Evolutionary conservation across 2,888 invertebrate genomes (phyloP), one percentile per base, ranked within the genome.

Genomic region (Leucozona laternaria): DNA sequence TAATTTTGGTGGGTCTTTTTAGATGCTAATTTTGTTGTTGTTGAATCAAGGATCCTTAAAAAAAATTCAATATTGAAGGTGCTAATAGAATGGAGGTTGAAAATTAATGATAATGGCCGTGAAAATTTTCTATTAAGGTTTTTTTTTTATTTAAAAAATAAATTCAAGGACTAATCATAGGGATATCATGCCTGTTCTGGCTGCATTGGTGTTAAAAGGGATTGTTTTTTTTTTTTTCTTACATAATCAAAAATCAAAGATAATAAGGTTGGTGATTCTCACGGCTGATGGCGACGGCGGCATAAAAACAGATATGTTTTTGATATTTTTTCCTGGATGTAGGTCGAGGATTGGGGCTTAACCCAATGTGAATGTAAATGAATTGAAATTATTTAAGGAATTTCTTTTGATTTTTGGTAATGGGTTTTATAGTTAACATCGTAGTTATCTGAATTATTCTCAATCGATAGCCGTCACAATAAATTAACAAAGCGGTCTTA

Each of bases 11-110:
- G 28, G 43, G 45, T 10, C 15, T 22, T 53, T 70, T 60, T n/a
- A 60, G 25, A 53, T 76, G 76, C 45, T 77, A 64, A 68, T 77
- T 68, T 76, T 66, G 17, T 8, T 17, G 4, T n/a, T 31, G 17
- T n/a, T 17, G 28, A 40, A 60, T 4, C 4, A 40, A 60, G 60
- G 60, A 60, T 15, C 22, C 37, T 37, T 7, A 0, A 17, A 45
- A 8, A 48, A 48, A 58, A 58, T 58, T 58, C 22, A 20, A 37
- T 13, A 40, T 58, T 58, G 6, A 40, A 60, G 37, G 60, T 60
- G 60, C 60, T 60, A 37, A 22, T 22, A 60, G 60, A 60, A 40
- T 8, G 5, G 0, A 37, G 15, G 2, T 1, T 60, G 22, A 60
- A 22, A 40, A 60, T 60, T 22, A 40, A 60, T 60, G 58, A 22